Conservation (phyloP, 2,797 vertebrate species). For the Enteromius viviparus region DNA sequence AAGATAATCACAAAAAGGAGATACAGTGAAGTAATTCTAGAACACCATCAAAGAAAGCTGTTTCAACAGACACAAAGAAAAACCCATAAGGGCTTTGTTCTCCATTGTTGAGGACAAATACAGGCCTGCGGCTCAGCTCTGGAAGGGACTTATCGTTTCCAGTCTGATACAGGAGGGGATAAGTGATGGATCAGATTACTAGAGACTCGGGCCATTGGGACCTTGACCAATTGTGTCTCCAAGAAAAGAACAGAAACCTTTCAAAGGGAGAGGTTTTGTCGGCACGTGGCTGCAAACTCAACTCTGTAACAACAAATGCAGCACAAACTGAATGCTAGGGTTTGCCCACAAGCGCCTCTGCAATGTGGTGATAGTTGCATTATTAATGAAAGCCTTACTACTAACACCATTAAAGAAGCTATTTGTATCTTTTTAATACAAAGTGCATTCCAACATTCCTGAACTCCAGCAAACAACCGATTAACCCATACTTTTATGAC, state of each 20-base stretch:
- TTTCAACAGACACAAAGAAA: constrained; percentile 23
- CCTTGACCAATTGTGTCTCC: constrained; percentile 29
- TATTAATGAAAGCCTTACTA: constrained; percentile 38
- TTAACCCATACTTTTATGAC: neutral
- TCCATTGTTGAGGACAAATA: constrained; percentile 4
- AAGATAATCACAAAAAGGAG: constrained; percentile 30
- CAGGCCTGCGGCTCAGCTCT: neutral
- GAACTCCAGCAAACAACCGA: constrained; percentile 17
- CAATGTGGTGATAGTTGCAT: constrained; percentile 30
- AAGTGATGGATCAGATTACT: constrained; percentile 43
- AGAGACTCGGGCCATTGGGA: constrained; percentile 31
- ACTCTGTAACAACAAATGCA: constrained; percentile 1
- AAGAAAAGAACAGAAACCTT: constrained; percentile 37
- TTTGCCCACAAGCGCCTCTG: constrained; percentile 15
- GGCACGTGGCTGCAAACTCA: constrained; percentile 34
- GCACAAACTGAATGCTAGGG: neutral
- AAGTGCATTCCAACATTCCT: constrained; percentile 49
- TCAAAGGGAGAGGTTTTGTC: constrained; percentile 42
- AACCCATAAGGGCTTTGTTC: constrained; percentile 7
- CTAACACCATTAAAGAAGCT: constrained; percentile 53
- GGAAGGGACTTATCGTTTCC: constrained; percentile 28
- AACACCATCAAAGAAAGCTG: constrained; percentile 15
- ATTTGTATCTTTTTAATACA: constrained; percentile 59
- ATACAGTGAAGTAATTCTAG: constrained; percentile 24
- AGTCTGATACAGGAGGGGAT: constrained; percentile 25